These are phyloP conservation scores for Leptatherina wallacei DNA, from an alignment of 2,797 vertebrate genomes.

Conservation along the genomic window DNA sequence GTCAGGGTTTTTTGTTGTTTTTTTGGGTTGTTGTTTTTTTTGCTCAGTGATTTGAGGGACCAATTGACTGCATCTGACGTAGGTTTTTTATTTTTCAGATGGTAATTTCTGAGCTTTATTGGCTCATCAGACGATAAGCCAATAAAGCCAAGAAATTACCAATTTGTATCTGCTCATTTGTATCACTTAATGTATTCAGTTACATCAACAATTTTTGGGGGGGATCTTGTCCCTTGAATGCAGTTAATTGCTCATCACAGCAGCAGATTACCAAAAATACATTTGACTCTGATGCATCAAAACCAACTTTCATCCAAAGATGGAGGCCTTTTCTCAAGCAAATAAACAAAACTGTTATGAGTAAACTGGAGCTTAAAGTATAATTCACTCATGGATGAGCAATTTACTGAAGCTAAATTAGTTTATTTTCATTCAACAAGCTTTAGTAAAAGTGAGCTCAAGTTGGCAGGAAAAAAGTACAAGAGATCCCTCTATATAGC, in stretches of 20 bases:
- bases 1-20: conserved; percentile 26
- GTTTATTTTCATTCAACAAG: conserved; percentile 3
- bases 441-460: conserved; percentile 6
- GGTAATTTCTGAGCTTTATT: conserved; percentile 11
- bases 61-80: conserved; percentile 40
- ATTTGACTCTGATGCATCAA: not conserved
- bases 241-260: not conserved
- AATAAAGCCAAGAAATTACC: too few species aligned
- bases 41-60: conserved; percentile 35
- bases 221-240: not conserved
- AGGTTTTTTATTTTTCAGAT: conserved; percentile 36
- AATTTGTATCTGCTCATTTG: not conserved
- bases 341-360: not conserved
- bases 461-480: not conserved
- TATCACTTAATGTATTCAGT: not conserved
- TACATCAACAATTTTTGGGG: not conserved
- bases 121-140: conserved; percentile 10
- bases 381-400: not conserved
- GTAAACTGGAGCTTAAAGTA: not conserved
- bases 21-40: conserved; percentile 2
- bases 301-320: not conserved
- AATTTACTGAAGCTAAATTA: not conserved
- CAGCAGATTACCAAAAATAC: too few species aligned
- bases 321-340: not conserved
- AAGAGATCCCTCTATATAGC: conserved; percentile 1